These are phyloP conservation scores for Halichoerus grypus DNA, from an alignment of 2,113 vertebrate genomes.

Conservation along the genomic window DNA sequence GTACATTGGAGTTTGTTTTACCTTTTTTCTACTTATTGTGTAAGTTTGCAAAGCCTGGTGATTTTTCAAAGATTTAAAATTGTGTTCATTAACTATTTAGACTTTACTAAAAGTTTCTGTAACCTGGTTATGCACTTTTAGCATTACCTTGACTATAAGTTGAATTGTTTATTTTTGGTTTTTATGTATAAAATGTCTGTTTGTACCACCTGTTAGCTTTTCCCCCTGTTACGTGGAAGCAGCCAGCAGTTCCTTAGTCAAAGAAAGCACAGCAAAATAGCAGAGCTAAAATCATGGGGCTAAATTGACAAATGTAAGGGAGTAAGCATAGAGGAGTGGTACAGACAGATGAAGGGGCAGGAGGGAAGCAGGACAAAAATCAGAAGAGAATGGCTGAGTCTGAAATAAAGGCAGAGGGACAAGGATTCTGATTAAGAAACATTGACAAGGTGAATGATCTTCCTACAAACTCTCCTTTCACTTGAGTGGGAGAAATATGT, in stretches of 20 bases:
- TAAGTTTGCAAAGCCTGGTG: neutral
- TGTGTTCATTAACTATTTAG: neutral
- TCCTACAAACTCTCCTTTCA: constrained; percentile 56
- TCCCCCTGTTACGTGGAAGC: neutral
- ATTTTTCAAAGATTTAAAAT: neutral
- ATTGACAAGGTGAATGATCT: constrained; percentile 87
- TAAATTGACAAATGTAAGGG: constrained; percentile 49
- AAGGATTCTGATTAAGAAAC: constrained; percentile 90
- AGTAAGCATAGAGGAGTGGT: constrained; percentile 51
- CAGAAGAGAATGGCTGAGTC: constrained; percentile 69
- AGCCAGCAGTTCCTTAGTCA: constrained; percentile 31
- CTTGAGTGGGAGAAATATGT: constrained; percentile 87
- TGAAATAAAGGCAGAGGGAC: constrained; percentile 87
- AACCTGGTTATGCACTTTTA: neutral
- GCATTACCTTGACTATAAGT: constrained; percentile 35
- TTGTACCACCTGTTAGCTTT: constrained; percentile 45
- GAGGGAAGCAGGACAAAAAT: constrained; percentile 69
- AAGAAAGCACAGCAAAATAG: neutral
- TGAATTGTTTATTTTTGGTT: constrained; percentile 61
- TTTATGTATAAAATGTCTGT: constrained; percentile 65
- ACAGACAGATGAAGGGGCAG: constrained; percentile 72
- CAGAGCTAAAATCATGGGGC: constrained; percentile 55
- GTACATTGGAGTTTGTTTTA: neutral
- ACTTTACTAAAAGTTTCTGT: neutral
- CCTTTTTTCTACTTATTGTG: neutral